These are phyloP conservation scores for Macrocentrus cingulum DNA, from an alignment of 1,140 invertebrate species.

Conservation along the genomic window DNA sequence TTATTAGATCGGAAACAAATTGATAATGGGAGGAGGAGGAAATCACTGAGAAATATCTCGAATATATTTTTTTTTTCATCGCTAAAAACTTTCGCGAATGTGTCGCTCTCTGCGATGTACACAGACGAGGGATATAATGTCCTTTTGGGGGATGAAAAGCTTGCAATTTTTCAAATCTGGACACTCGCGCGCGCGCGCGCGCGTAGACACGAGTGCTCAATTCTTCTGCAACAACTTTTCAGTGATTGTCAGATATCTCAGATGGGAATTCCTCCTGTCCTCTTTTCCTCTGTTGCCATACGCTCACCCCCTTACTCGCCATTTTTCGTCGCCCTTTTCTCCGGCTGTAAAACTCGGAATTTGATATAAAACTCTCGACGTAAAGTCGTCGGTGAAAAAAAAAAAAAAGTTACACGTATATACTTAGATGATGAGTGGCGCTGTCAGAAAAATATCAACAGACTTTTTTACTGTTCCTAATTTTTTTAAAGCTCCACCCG, in stretches of 20 bases:
- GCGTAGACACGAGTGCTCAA: slow-evolving; percentile 7
- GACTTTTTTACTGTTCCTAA: too few species aligned
- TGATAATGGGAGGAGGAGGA: background rate
- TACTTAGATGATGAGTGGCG: too few species aligned
- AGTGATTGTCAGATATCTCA: slow-evolving; percentile 22
- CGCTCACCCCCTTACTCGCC: background rate
- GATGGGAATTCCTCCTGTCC: background rate
- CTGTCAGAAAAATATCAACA: too few species aligned
- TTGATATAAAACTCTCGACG: too few species aligned
- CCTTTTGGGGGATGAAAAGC: slow-evolving; percentile 17
- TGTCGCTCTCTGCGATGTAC: too few species aligned
- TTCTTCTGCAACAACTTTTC: slow-evolving; percentile 21
- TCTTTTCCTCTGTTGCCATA: background rate
- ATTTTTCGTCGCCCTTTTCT: too few species aligned
- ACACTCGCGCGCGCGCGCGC: slow-evolving; percentile 10
- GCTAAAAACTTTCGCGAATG: slow-evolving; percentile 17
- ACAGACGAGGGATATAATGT: background rate
- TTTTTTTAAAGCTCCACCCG: too few species aligned
- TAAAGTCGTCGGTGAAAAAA: too few species aligned
- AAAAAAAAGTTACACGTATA: too few species aligned
- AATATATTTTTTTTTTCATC: slow-evolving; percentile 1
- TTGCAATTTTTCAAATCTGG: slow-evolving; percentile 23
- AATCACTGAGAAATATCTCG: background rate
- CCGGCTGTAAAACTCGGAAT: too few species aligned
- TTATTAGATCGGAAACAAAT: slow-evolving; percentile 18